Evolutionary conservation across 2,797 vertebrate genomes (phyloP).

Genomic region (Myiotriccus ornatus): DNA sequence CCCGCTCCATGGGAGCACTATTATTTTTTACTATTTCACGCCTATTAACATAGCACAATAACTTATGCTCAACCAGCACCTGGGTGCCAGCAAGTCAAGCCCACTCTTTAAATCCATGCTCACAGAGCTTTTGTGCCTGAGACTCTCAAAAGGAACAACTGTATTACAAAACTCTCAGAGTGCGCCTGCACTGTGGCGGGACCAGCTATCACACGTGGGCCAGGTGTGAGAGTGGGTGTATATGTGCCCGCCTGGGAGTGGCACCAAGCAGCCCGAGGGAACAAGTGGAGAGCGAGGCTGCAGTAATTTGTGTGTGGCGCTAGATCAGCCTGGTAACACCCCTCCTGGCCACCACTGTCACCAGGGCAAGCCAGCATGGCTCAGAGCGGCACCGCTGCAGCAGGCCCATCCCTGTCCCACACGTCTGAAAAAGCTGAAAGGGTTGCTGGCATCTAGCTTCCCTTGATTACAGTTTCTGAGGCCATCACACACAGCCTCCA

Average conservation of each 20-base stretch:
- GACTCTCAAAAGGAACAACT: not conserved
- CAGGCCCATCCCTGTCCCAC: not conserved
- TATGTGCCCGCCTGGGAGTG: accelerated
- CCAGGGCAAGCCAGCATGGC: accelerated
- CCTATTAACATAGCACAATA: not conserved
- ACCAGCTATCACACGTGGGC: not conserved
- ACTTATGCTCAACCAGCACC: not conserved
- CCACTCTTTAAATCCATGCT: not conserved
- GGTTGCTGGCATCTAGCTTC: not conserved
- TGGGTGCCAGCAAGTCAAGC: not conserved
- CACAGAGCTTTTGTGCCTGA: not conserved
- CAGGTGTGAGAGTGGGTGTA: accelerated
- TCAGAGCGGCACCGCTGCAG: accelerated
- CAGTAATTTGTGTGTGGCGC: not conserved
- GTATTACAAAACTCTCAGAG: not conserved
- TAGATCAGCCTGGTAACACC: not conserved
- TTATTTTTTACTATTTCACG: not conserved
- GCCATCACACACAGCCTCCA: not conserved
- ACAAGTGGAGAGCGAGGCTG: accelerated
- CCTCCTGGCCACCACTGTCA: accelerated
- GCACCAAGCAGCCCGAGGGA: not conserved
- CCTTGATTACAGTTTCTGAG: not conserved
- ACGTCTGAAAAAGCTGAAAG: not conserved
- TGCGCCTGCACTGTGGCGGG: not conserved
- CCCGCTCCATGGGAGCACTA: not conserved